Percentiles rank a stretch among this genome's conserved stretches.
Conservation (phyloP, 2,113 vertebrate genomes). For the human region DNA sequence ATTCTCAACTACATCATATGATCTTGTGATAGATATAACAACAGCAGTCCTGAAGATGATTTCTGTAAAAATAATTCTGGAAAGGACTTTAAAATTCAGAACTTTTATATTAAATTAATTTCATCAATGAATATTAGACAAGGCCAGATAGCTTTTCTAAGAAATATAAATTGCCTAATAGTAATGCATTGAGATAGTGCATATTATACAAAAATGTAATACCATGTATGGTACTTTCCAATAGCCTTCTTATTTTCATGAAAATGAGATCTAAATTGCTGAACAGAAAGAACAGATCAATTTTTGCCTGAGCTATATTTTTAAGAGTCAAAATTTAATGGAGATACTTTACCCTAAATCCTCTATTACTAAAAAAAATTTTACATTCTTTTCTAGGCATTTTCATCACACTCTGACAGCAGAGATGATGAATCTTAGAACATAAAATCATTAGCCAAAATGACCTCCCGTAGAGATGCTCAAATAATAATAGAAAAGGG, state of each 20-base stretch:
- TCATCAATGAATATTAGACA: slow-evolving; percentile 43
- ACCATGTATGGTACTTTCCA: fast-evolving
- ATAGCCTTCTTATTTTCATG: slow-evolving; percentile 39
- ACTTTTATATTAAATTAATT: slow-evolving; percentile 59
- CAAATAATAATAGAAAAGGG: background rate
- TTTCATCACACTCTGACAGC: background rate
- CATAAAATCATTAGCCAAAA: slow-evolving; percentile 59
- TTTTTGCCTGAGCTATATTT: background rate
- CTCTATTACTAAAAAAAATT: slow-evolving; percentile 25
- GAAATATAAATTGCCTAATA: slow-evolving; percentile 33
- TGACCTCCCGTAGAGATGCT: background rate
- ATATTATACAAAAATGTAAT: background rate
- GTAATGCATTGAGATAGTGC: background rate
- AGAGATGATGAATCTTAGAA: slow-evolving; percentile 24
- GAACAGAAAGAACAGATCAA: slow-evolving; percentile 13
- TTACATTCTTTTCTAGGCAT: background rate
- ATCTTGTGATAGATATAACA: slow-evolving; percentile 17
- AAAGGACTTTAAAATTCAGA: background rate
- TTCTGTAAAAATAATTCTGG: slow-evolving; percentile 63
- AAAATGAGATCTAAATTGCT: slow-evolving; percentile 20
- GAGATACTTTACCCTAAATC: background rate
- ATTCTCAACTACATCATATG: background rate
- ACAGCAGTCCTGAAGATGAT: background rate
- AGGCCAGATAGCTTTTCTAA: slow-evolving; percentile 34
- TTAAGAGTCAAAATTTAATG: slow-evolving; percentile 5